Evolutionary conservation across 2,888 invertebrate genomes (phyloP), one percentile per base, ranked within the genome.

Genomic region (Apamea anceps): DNA sequence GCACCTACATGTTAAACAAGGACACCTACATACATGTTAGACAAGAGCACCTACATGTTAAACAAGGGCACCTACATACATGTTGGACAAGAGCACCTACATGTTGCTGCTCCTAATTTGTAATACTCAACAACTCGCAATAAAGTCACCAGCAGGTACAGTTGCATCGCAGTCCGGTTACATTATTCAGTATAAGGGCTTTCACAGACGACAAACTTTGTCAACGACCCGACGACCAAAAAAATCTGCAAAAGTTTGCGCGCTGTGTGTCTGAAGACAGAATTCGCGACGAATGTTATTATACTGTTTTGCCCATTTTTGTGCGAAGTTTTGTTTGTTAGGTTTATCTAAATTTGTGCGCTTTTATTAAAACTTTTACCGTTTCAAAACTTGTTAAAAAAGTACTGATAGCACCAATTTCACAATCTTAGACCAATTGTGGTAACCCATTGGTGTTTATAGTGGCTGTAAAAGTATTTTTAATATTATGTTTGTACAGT

Each of bases 131-230:
- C 60, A 62, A 25, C 12, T 63, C 28, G 21, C 66, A 57, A 45
- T 67, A 72, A 48, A 62, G 37, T 54, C 60, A 51, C 51, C 12
- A 3, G n/a, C 15, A 77, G 37, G 54, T 66, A 57, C 21, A 57
- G 15, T 18, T 32, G 57, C 57, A 51, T 62, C 45, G 48, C 48
- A 75, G 68, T 63, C 28, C n/a, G 13, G 45, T 62, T n/a, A 37
- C 32, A 57, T 82, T 74, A 75, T 77, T 71, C 32, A 60, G 63
- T 79, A 42, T 48, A 73, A 78, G 57, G 60, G 48, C 48, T 18
- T 5, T 7, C n/a, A 18, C 10, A 54, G 12, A 75, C 4, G 37
- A 28, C 28, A 60, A 3, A 72, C 8, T 25, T 51, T 32, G 7
- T 48, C n/a, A 8, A 45, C 18, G 13, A 66, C 1, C 25, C 21